These are phyloP conservation scores for Torymus auratus DNA, from an alignment of 2,888 invertebrate species.

Conservation along the genomic window DNA sequence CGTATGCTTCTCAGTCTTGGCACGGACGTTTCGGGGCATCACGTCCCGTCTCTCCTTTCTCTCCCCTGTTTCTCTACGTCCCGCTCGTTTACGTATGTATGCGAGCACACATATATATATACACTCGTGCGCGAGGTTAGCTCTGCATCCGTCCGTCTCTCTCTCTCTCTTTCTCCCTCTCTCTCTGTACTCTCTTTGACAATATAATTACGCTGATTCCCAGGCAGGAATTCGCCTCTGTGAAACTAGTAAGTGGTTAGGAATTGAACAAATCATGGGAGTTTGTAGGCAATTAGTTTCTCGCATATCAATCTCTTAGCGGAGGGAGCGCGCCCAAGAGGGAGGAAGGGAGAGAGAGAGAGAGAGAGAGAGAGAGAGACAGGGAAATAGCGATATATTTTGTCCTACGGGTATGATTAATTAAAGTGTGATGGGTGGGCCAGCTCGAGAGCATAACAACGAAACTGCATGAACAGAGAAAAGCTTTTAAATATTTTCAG, in stretches of 20 bases:
- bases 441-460: too few species aligned
- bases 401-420: slow-evolving; percentile 16
- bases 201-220: slow-evolving; percentile 33
- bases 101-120: not conserved
- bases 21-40: slow-evolving; percentile 24
- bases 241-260: slow-evolving; percentile 12
- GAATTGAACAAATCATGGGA: slow-evolving; percentile 19
- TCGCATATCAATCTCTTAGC: slow-evolving; percentile 22
- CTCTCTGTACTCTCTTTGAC: slow-evolving; percentile 9
- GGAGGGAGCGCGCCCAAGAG: not conserved
- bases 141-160: not conserved
- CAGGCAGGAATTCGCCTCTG: slow-evolving; percentile 4
- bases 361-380: too few species aligned
- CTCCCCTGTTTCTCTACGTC: not conserved
- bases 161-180: too few species aligned
- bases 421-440: not conserved
- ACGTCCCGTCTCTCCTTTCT: not conserved
- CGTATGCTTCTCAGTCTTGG: slow-evolving; percentile 38
- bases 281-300: slow-evolving; percentile 34
- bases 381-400: slow-evolving; percentile 2
- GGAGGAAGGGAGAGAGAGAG: too few species aligned
- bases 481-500: too few species aligned
- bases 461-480: too few species aligned
- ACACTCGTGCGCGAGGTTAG: not conserved
- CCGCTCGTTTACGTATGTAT: not conserved